A percentile compares a stretch with the other conserved stretches of the same genome.
These are phyloP conservation scores for Netelia virgata DNA, from an alignment of 2,888 invertebrate genomes.

Conservation along the genomic window DNA sequence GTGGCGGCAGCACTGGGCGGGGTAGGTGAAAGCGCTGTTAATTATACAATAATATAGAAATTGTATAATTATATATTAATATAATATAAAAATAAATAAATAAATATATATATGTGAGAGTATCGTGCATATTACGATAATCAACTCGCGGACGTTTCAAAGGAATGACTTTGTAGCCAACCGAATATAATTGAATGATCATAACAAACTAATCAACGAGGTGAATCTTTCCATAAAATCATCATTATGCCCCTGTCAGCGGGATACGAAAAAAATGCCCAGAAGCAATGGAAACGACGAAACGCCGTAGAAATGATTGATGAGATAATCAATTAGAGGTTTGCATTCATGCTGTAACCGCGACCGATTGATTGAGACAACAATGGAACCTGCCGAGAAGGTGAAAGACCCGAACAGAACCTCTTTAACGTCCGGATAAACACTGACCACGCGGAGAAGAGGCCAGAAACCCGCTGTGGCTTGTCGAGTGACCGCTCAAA, in stretches of 20 bases:
- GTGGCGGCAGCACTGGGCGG: no score
- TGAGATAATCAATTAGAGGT: conserved; percentile 36
- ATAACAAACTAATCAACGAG: neutral
- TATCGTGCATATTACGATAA: no score
- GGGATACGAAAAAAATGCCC: neutral
- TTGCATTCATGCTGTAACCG: conserved; percentile 8
- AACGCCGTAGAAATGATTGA: conserved; percentile 42
- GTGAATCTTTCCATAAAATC: neutral
- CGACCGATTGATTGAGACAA: conserved; percentile 59
- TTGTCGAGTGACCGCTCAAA: conserved; percentile 69
- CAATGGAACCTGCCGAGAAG: conserved; percentile 47
- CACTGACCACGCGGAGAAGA: conserved; percentile 29
- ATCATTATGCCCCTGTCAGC: neutral
- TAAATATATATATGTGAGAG: no score
- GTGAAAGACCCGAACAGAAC: neutral
- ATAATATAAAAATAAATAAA: no score
- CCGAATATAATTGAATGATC: conserved; percentile 18
- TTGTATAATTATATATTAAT: no score
- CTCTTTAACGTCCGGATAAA: conserved; percentile 55
- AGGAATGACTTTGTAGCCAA: no score
- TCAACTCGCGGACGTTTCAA: no score
- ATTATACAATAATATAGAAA: no score
- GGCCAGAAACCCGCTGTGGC: conserved; percentile 24
- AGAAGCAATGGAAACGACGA: neutral
- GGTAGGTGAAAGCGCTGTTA: no score